A percentile compares a stretch with the other conserved stretches of the same genome.
Conservation (phyloP, 2,888 invertebrate genomes). For the Abrostola tripartita region DNA sequence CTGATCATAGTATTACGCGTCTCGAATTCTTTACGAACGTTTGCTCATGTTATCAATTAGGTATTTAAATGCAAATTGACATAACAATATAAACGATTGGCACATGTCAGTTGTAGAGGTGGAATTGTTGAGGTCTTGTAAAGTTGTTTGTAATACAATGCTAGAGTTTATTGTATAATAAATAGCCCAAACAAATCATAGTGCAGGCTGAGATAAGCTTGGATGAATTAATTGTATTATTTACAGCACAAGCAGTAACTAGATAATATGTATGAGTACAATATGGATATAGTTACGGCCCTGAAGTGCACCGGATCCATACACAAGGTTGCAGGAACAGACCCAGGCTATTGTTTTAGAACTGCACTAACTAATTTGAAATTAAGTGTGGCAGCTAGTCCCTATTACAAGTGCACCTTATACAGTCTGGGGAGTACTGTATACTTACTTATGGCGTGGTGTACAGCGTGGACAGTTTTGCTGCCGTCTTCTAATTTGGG, state of each 20-base stretch:
- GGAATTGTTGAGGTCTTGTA: constrained; percentile 9
- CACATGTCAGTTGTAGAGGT: constrained; percentile 21
- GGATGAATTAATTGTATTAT: not conserved
- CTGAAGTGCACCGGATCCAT: no score
- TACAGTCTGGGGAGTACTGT: no score
- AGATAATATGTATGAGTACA: constrained; percentile 14
- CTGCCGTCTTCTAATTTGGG: no score
- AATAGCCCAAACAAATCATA: not conserved
- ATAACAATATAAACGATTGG: constrained; percentile 36
- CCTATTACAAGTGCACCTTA: no score
- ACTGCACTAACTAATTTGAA: no score
- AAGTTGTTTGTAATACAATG: constrained; percentile 30
- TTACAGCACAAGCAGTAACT: constrained; percentile 10
- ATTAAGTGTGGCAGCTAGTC: no score
- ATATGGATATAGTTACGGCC: not conserved
- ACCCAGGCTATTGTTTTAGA: not conserved
- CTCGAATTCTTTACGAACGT: no score
- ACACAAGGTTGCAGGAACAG: no score
- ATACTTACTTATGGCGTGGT: no score
- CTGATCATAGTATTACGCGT: no score
- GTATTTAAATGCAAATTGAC: constrained; percentile 47
- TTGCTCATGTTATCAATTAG: no score
- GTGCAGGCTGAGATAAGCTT: not conserved
- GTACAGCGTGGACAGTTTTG: no score
- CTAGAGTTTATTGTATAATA: not conserved